Base-by-base conservation (phyloP, 2,113 vertebrate species). In the Gallinago media region DNA sequence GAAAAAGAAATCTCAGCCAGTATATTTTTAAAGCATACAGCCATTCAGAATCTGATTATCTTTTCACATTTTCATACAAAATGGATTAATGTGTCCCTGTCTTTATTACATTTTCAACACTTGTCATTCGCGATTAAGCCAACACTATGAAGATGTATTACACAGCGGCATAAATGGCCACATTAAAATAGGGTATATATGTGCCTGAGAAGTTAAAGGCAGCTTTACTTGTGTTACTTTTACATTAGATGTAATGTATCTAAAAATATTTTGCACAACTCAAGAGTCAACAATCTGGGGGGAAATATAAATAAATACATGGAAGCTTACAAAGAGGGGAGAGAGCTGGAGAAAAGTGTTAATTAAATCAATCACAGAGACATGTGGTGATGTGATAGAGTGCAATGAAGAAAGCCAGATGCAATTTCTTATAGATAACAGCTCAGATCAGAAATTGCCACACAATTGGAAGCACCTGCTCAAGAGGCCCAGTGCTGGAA, bases 61-160 rank as follows among this genome's bases (percentile, higher is more conserved):
- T 98, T 97, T 97, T 91, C 92, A 96, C 93, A 98, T 98, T 98
- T 98, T 98, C 98, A 98, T 98, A 97, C 97, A 98, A 98, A 98
- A 97, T 97, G 88, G 97, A 98, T 98, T 98, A 98, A 98, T 97
- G 97, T 91, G 95, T 95, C 95, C 94, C 97, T 97, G 93, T 96
- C 97, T 98, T 98, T 98, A 98, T 98, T 98, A 97, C 97, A 96
- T 97, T 98, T 98, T 97, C 98, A 96, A 97, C 97, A 96, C 97
- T 98, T 98, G 98, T 98, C 98, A 97, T 98, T 98, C 7, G 81
- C 25, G 94, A 98, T 98, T 98, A 98, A 97, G 97, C 97, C 97
- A 96, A 97, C 84, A 76, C 95, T 97, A 92, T 98, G 98, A 98
- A 98, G 97, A 98, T 97, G 84, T 97, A 98, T 98, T 97, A 96